These are phyloP conservation scores for Bombus haemorrhoidalis DNA, from an alignment of 1,140 invertebrate genomes.

Conservation along the genomic window DNA sequence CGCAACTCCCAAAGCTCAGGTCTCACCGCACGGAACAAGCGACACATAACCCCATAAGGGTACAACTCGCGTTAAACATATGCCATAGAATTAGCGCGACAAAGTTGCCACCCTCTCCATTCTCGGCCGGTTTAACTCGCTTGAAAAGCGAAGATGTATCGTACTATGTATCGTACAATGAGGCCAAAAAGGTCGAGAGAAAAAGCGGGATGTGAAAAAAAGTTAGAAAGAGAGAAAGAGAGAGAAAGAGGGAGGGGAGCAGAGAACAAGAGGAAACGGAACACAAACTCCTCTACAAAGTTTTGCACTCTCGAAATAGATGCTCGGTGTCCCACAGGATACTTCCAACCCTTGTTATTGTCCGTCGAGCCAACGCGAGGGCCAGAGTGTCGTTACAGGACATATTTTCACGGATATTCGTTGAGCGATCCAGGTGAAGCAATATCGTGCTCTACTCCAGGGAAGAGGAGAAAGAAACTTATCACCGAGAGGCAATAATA, in stretches of 20 bases:
- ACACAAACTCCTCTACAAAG: constrained; percentile 41
- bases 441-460: constrained; percentile 18
- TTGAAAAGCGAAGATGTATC: neutral
- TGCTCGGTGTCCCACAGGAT: constrained; percentile 58
- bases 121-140: neutral
- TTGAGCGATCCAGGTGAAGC: constrained; percentile 13
- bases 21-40: neutral
- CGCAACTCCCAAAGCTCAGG: neutral
- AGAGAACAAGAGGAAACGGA: constrained; percentile 31
- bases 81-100: neutral
- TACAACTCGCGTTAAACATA: constrained; percentile 16
- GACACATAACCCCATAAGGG: neutral
- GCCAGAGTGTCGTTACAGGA: constrained; percentile 32
- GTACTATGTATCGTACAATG: neutral
- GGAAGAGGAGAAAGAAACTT: constrained; percentile 27
- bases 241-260: neutral
- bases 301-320: constrained; percentile 65
- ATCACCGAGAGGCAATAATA: constrained; percentile 47
- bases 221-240: neutral
- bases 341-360: constrained; percentile 50
- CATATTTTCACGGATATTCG: constrained; percentile 41
- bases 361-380: constrained; percentile 25
- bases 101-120: neutral
- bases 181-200: neutral
- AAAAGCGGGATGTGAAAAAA: neutral